phyloP scores from a whole-genome alignment of 2,888 invertebrate species.

The Lepeophtheirus nordmannii region DNA sequence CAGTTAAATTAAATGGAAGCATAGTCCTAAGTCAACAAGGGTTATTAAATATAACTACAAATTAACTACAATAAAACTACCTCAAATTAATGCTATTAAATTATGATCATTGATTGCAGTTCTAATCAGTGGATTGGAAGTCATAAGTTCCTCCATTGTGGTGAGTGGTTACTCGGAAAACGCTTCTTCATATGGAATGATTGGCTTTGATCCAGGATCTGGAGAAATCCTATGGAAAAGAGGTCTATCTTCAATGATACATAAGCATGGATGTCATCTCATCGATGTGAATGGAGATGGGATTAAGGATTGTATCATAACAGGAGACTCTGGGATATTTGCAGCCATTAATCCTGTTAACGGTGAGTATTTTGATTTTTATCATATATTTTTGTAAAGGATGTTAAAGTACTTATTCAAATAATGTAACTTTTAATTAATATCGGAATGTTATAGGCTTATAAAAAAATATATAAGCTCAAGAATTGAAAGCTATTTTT shows the following conservation, averaged over 20 bases:
- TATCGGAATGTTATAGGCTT: too few relatives aligned
- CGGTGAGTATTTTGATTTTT: neutral
- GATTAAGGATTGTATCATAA: conserved; percentile 11
- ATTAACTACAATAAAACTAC: too few relatives aligned
- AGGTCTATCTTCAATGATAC: neutral
- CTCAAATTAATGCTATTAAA: too few relatives aligned
- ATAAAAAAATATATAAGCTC: too few relatives aligned
- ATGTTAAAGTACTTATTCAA: too few relatives aligned
- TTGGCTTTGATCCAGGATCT: neutral
- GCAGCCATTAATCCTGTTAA: conserved; percentile 10
- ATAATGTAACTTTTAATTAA: too few relatives aligned
- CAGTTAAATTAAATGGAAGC: too few relatives aligned
- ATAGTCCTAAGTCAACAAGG: too few relatives aligned
- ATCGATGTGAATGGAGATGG: conserved; percentile 15
- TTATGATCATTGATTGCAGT: neutral
- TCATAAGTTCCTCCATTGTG: neutral
- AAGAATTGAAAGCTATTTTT: too few relatives aligned
- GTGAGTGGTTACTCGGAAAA: conserved; percentile 13
- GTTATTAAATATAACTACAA: too few relatives aligned
- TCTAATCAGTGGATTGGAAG: conserved; percentile 15
- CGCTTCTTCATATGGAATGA: conserved; percentile 5
- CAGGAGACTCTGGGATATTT: conserved; percentile 14
- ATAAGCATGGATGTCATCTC: conserved; percentile 4
- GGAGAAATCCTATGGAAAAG: conserved; percentile 10
- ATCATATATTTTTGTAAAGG: too few relatives aligned